Evolutionary conservation across 2,113 vertebrate species (phyloP).

Genomic region (Sylvia atricapilla): DNA sequence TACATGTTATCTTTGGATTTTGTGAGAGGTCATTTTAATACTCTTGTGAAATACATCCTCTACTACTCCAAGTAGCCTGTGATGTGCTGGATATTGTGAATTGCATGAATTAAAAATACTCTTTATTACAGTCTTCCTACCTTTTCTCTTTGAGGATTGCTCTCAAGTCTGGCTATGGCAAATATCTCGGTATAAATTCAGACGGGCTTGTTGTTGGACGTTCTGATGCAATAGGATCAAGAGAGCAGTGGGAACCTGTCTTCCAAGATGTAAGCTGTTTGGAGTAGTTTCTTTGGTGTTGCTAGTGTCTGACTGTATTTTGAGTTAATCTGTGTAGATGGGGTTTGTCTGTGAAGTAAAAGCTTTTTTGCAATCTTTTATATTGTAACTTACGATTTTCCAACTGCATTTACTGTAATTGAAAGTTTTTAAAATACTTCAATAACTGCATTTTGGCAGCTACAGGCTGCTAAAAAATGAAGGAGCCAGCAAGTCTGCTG

Average conservation of each 20-base stretch:
- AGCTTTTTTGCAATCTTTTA: neutral
- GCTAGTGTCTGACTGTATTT: neutral
- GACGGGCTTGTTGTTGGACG: slow-evolving; percentile 92
- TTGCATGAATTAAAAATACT: neutral
- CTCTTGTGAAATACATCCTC: neutral
- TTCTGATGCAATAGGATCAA: slow-evolving; percentile 92
- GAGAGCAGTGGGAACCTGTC: slow-evolving; percentile 96
- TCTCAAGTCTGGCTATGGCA: slow-evolving; percentile 96
- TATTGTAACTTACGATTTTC: neutral
- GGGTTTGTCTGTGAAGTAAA: neutral
- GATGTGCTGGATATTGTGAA: neutral
- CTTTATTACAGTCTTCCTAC: neutral
- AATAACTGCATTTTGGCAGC: neutral
- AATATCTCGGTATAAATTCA: slow-evolving; percentile 93
- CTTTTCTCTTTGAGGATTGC: slow-evolving; percentile 80
- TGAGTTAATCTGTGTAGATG: neutral
- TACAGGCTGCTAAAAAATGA: neutral
- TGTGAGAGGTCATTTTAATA: neutral
- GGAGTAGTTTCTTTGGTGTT: neutral
- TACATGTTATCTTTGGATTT: neutral
- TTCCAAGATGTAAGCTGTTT: slow-evolving; percentile 88
- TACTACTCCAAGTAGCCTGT: neutral
- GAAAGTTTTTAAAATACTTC: neutral
- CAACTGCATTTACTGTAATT: neutral
- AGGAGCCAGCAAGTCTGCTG: neutral